Evolutionary conservation across 2,888 invertebrate genomes (phyloP), one percentile per base, ranked within the genome.

Genomic region (Auanema sp.): DNA sequence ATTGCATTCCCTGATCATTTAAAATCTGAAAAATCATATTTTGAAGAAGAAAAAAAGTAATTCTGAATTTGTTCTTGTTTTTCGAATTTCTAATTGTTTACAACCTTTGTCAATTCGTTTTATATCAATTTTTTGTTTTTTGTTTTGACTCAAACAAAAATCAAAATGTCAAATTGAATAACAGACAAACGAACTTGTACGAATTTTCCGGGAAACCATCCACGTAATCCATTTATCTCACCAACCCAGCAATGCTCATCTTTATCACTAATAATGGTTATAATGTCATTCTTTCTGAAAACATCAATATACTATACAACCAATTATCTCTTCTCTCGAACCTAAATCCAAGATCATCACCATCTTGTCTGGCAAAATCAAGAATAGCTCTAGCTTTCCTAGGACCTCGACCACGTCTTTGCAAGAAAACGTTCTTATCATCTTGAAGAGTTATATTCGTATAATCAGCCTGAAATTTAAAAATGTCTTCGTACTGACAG

Each of bases 361-460:
- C 96, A 24, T 83, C 83, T 65, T 81, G 77, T 51, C 96, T 88
- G 85, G 97, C 96, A 87, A 98, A 98, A 87, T 87, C 86, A 78
- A 96, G 87, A 68, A 98, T 86, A 1, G 97, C 97, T 86, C 97
- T 94, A 3, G 97, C 97, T 73, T 97, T 88, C 71, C 94, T 88
- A 77, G 91, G 90, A 68, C 93, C 89, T 77, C 91, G 91, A 78
- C 91, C 88, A 1, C 92, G 91, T 0, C 92, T 93, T 86, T 92
- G 92, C n/a, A 93, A 90, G 84, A 93, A 97, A 85, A 91, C 91
- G 79, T 94, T 92, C 85, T 94, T 91, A 85, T 97, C 97, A 79
- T 90, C 90, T 41, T 92, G 89, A 86, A 97, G 96, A 82, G 93
- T 93, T 84, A 95, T 94, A 89, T 93, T 92, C 42, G 91, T 90